phyloP scores from a whole-genome alignment of 2,113 vertebrate genomes.

The Microcebus murinus region DNA sequence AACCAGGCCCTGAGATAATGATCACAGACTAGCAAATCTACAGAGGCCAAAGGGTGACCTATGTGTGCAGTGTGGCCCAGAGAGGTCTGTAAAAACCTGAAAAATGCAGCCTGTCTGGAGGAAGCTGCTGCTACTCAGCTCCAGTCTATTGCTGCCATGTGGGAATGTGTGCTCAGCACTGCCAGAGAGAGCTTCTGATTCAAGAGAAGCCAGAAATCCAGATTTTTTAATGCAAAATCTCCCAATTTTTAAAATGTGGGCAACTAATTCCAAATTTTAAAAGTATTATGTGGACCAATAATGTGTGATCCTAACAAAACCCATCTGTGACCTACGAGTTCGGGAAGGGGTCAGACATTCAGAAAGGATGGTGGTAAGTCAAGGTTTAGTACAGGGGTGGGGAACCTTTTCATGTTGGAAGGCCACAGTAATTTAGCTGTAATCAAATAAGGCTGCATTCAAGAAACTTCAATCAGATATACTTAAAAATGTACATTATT shows the following conservation, averaged over 20 bases:
- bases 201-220: slow-evolving; percentile 14
- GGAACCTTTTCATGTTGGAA: no score
- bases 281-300: not conserved
- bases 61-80: not conserved
- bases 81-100: not conserved
- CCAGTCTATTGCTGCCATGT: not conserved
- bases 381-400: not conserved
- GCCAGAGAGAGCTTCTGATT: not conserved
- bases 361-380: not conserved
- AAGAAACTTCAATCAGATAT: no score
- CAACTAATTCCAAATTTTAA: not conserved
- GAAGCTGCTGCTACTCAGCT: not conserved
- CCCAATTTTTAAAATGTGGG: not conserved
- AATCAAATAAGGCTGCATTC: no score
- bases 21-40: not conserved
- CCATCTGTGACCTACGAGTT: not conserved
- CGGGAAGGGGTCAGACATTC: not conserved
- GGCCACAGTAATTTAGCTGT: no score
- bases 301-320: slow-evolving; percentile 47
- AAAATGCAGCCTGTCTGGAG: not conserved
- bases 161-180: not conserved
- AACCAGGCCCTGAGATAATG: not conserved
- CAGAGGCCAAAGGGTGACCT: not conserved
- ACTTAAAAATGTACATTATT: no score
- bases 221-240: not conserved